Evolutionary conservation across 30 jellyfish, hydroid and myxozoan genomes (phyloP).

Genomic region (Kudoa iwatai): DNA sequence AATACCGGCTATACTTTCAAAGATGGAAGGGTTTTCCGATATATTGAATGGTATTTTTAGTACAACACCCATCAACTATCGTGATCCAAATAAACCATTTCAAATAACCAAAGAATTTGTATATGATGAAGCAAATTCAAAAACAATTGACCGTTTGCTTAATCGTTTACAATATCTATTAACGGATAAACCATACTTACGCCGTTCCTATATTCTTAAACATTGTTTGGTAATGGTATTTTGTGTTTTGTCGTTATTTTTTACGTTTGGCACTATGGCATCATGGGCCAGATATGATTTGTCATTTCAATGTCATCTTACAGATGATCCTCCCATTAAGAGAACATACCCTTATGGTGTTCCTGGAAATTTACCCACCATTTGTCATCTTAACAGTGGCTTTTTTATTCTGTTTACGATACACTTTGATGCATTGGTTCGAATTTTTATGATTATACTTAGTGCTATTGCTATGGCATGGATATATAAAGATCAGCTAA

Average conservation of each 20-base stretch:
- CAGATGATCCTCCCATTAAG: background rate
- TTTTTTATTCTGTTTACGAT: conserved; percentile 11
- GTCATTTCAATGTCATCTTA: background rate
- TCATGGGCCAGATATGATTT: background rate
- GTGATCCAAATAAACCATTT: conserved; percentile 28
- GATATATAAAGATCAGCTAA: conserved; percentile 4
- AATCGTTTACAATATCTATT: conserved; percentile 8
- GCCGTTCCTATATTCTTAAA: conserved; percentile 7
- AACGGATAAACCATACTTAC: conserved; percentile 18
- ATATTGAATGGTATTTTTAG: conserved; percentile 15
- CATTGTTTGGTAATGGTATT: conserved; percentile 1
- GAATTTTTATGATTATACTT: conserved; percentile 3
- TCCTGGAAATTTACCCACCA: too few relatives aligned
- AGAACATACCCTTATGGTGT: conserved; percentile 2
- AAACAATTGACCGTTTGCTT: conserved; percentile 11
- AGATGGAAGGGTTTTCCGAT: conserved; percentile 23
- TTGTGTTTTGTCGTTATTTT: conserved; percentile 4
- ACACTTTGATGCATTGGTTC: conserved; percentile 3
- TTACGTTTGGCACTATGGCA: conserved; percentile 2
- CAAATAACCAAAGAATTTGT: conserved; percentile 36
- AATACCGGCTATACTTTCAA: conserved; percentile 16
- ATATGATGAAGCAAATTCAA: conserved; percentile 10
- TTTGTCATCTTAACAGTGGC: conserved; percentile 21
- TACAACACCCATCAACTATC: conserved; percentile 10
- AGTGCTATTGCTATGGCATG: conserved; percentile 15